Percentiles rank a stretch among this genome's conserved stretches.
These are phyloP conservation scores for Siniperca obscura DNA, from an alignment of 2,797 vertebrate species.

Conservation along the genomic window DNA sequence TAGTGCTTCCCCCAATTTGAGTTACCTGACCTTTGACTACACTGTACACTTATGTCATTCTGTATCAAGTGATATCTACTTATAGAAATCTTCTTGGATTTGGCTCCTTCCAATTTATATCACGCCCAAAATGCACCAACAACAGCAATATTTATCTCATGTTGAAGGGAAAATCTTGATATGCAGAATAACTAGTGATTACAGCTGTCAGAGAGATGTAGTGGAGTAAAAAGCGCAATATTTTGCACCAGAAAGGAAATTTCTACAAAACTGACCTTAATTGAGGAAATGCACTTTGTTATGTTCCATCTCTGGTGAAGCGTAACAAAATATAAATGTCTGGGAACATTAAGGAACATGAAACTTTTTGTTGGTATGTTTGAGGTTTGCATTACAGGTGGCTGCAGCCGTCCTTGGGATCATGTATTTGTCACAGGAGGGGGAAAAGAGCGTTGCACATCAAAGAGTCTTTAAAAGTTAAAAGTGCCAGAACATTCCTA, in stretches of 20 bases:
- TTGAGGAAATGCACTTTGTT: not conserved
- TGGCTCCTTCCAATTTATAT: not conserved
- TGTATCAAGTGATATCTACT: not conserved
- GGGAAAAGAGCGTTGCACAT: slow-evolving; percentile 36
- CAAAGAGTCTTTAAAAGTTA: slow-evolving; percentile 58
- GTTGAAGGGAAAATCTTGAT: not conserved
- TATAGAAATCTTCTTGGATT: not conserved
- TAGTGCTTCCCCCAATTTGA: too few species aligned
- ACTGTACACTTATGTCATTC: not conserved
- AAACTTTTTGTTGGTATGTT: not conserved
- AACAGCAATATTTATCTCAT: not conserved
- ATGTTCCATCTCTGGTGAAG: not conserved
- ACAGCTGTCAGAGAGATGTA: not conserved
- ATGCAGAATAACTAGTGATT: not conserved
- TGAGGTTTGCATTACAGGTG: not conserved
- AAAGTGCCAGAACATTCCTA: slow-evolving; percentile 63
- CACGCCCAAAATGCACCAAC: not conserved
- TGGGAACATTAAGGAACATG: too few species aligned
- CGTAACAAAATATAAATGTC: not conserved
- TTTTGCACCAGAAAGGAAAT: not conserved
- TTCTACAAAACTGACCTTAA: not conserved
- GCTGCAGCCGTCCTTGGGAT: slow-evolving; percentile 1
- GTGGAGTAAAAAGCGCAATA: not conserved
- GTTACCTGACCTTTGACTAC: not conserved
- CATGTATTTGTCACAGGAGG: slow-evolving; percentile 25